These are phyloP conservation scores for Muschampia plurimacula DNA, from an alignment of 2,888 invertebrate species.

Conservation along the genomic window DNA sequence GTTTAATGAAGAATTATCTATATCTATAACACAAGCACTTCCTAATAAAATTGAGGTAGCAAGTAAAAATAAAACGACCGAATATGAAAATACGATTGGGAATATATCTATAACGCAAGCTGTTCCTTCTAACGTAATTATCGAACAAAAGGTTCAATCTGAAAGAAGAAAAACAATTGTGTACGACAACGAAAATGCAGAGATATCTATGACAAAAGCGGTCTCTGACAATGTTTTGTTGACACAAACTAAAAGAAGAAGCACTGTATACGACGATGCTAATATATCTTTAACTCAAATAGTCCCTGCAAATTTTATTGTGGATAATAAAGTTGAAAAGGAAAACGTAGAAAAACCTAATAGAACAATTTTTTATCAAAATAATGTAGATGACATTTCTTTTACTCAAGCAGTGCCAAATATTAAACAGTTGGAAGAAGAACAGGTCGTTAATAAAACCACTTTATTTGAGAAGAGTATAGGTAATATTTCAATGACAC, in stretches of 20 bases:
- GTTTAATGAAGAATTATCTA: slow-evolving; percentile 52
- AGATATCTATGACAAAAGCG: slow-evolving; percentile 56
- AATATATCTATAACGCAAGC: slow-evolving; percentile 58
- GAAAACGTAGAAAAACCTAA: neutral
- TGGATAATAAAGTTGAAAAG: neutral
- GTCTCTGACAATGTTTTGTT: slow-evolving; percentile 48
- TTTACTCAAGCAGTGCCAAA: slow-evolving; percentile 50
- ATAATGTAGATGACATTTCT: slow-evolving; percentile 46
- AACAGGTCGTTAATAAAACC: slow-evolving; percentile 32
- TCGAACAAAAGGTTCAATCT: slow-evolving; percentile 36
- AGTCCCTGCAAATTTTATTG: slow-evolving; percentile 16
- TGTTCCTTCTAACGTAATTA: slow-evolving; percentile 49
- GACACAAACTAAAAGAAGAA: slow-evolving; percentile 41
- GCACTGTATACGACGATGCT: slow-evolving; percentile 48
- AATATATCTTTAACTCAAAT: slow-evolving; percentile 27
- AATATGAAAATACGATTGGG: slow-evolving; percentile 44
- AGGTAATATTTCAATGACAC: slow-evolving; percentile 52
- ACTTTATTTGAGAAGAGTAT: slow-evolving; percentile 40
- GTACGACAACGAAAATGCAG: slow-evolving; percentile 48
- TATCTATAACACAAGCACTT: slow-evolving; percentile 51
- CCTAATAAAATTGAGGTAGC: slow-evolving; percentile 40
- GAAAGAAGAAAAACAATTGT: slow-evolving; percentile 51
- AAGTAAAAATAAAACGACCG: slow-evolving; percentile 46
- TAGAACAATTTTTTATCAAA: slow-evolving; percentile 43
- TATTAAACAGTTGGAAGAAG: slow-evolving; percentile 39